Conservation (phyloP, 2,888 invertebrate genomes). For the Conus canariensis region DNA sequence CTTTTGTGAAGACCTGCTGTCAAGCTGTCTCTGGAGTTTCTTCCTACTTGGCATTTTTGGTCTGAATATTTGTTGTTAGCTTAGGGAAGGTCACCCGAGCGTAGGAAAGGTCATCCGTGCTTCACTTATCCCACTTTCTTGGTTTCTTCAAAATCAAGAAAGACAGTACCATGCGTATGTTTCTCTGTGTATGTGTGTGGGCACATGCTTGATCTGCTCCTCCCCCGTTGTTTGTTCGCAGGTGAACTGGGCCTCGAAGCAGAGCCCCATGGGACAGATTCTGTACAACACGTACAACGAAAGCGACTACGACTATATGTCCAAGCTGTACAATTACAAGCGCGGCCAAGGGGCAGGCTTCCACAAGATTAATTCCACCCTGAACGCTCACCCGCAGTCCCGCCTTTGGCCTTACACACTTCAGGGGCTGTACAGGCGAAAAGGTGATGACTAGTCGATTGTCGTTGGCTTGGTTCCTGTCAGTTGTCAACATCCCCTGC, state of each 20-base stretch:
- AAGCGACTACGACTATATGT: constrained; percentile 68
- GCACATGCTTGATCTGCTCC: too few relatives aligned
- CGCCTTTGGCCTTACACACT: constrained; percentile 59
- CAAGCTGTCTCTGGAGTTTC: too few relatives aligned
- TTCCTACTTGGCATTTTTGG: too few relatives aligned
- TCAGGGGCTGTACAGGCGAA: background rate
- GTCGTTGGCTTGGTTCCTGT: background rate
- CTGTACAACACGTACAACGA: constrained; percentile 71
- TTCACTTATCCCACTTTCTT: too few relatives aligned
- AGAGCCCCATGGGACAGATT: constrained; percentile 60
- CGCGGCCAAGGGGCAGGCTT: constrained; percentile 58
- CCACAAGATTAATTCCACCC: constrained; percentile 71
- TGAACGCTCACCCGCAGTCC: constrained; percentile 65
- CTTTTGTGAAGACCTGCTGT: too few relatives aligned
- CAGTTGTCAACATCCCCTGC: background rate
- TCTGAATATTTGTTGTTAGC: too few relatives aligned
- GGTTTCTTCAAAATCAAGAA: too few relatives aligned
- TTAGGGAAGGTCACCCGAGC: too few relatives aligned
- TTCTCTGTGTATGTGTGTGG: too few relatives aligned
- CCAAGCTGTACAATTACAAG: constrained; percentile 64
- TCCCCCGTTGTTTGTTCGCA: background rate
- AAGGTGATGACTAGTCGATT: background rate
- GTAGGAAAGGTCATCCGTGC: too few relatives aligned
- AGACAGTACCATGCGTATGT: too few relatives aligned
- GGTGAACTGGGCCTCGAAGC: constrained; percentile 49